phyloP scores from a whole-genome alignment of 2,888 invertebrate species.

The Esperia sulphurella region DNA sequence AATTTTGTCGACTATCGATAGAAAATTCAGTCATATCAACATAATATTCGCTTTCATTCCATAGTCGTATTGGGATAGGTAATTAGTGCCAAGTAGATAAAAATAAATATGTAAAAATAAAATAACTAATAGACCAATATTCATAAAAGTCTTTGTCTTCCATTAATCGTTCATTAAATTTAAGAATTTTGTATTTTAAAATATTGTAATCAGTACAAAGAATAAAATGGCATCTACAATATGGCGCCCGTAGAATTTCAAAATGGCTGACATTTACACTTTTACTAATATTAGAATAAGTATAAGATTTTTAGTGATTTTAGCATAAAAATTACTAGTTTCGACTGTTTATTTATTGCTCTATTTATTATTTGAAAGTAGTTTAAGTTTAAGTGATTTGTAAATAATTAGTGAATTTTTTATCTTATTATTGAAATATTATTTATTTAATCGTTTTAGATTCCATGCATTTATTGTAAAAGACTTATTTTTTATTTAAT shows the following conservation, averaged over 20 bases:
- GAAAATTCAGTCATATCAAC: conserved; percentile 37
- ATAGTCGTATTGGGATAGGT: conserved; percentile 29
- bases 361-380: conserved; percentile 59
- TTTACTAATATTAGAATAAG: conserved; percentile 19
- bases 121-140: conserved; percentile 14
- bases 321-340: conserved; percentile 31
- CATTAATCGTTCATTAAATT: conserved; percentile 23
- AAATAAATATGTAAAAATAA: conserved; percentile 13
- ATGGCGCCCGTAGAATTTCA: conserved; percentile 11
- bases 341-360: conserved; percentile 68
- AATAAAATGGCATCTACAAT: conserved; percentile 11
- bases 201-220: conserved; percentile 34
- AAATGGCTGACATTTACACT: conserved; percentile 17
- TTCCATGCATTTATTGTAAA: conserved; percentile 36
- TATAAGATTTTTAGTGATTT: conserved; percentile 27
- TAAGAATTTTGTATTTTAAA: conserved; percentile 20
- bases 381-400: conserved; percentile 44
- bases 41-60: conserved; percentile 37
- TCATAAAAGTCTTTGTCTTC: conserved; percentile 30
- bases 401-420: conserved; percentile 64
- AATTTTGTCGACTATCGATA: conserved; percentile 25
- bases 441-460: conserved; percentile 29
- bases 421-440: conserved; percentile 20
- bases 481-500: conserved; percentile 15
- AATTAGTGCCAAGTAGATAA: conserved; percentile 57